phyloP scores from a whole-genome alignment of 2,797 vertebrate species.

The Sorex maritimensis region DNA sequence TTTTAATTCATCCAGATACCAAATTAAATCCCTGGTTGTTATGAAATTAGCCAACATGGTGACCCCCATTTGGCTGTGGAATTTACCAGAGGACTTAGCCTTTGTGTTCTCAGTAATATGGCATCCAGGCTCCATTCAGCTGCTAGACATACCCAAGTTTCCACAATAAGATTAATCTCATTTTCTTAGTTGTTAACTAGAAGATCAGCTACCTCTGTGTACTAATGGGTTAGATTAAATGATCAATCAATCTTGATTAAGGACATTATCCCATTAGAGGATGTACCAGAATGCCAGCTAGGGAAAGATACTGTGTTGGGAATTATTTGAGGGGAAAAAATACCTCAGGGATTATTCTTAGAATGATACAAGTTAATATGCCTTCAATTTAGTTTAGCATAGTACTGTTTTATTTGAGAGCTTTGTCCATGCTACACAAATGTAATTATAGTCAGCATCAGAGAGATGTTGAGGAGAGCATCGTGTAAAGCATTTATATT shows the following conservation, averaged over 20 bases:
- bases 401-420: neutral
- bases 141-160: neutral
- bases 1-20: neutral
- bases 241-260: conserved; percentile 47
- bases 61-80: neutral
- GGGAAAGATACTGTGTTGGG: neutral
- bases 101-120: neutral
- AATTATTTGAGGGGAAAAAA: neutral
- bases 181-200: conserved; percentile 43
- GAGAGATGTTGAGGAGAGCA: neutral
- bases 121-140: neutral
- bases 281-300: neutral
- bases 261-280: neutral
- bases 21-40: neutral
- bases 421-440: neutral
- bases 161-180: conserved; percentile 17
- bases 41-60: neutral
- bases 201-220: conserved; percentile 38
- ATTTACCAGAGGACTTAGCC: neutral
- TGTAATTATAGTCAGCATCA: neutral
- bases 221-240: conserved; percentile 49
- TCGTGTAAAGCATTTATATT: neutral
- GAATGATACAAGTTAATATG: neutral
- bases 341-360: neutral
- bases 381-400: neutral